Percentiles rank a stretch among this genome's conserved stretches.
Evolutionary conservation across 2,888 invertebrate species (phyloP).

Genomic region (Choreutis nemorana): DNA sequence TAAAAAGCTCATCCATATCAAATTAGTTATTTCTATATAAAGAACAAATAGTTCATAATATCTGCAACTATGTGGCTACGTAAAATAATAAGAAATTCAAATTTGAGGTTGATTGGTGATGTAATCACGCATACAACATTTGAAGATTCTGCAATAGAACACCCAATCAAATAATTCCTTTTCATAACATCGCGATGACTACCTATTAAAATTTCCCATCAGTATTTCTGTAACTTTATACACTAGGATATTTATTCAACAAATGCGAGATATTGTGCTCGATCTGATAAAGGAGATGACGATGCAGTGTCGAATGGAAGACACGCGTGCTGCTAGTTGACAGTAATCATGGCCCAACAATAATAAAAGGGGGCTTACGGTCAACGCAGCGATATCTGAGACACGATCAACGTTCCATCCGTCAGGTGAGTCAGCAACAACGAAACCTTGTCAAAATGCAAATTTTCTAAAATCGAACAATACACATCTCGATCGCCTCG

Average conservation of each 20-base stretch:
- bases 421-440: constrained; percentile 64
- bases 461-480: constrained; percentile 61
- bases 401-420: constrained; percentile 59
- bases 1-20: too few relatives aligned
- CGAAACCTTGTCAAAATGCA: constrained; percentile 64
- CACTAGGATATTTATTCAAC: constrained; percentile 3
- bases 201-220: too few relatives aligned
- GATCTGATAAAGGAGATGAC: constrained; percentile 3
- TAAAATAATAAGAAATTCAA: constrained; percentile 19
- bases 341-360: constrained; percentile 61
- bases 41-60: too few relatives aligned
- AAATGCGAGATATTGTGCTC: constrained; percentile 5
- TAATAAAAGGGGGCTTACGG: constrained; percentile 55
- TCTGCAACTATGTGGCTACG: too few relatives aligned
- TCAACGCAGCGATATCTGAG: constrained; percentile 57
- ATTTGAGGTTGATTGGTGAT: constrained; percentile 15
- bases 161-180: too few relatives aligned
- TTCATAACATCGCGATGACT: too few relatives aligned
- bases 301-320: constrained; percentile 12
- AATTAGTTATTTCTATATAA: too few relatives aligned
- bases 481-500: constrained; percentile 54
- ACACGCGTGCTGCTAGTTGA: constrained; percentile 37
- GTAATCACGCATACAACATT: too few relatives aligned
- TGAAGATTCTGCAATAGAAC: too few relatives aligned
- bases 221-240: neutral